phyloP scores from a whole-genome alignment of 2,113 vertebrate genomes.

The Tamias sibiricus region DNA sequence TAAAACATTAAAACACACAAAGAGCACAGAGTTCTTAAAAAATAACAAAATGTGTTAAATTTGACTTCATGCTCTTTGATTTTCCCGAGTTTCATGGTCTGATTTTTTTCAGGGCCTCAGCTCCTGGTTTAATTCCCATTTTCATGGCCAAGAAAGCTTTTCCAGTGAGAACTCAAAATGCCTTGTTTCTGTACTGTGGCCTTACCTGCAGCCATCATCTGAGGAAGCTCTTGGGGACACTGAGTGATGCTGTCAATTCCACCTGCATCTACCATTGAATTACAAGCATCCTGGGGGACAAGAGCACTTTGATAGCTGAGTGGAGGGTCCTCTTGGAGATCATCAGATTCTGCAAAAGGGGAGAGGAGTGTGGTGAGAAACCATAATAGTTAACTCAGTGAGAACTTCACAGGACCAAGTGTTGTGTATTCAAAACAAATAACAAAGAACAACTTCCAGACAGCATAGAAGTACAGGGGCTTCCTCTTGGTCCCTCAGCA shows the following conservation, averaged over 20 bases:
- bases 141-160: background rate
- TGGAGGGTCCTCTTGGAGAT: conserved; percentile 81
- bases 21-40: background rate
- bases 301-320: conserved; percentile 66
- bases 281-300: conserved; percentile 76
- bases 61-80: background rate
- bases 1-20: background rate
- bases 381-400: background rate
- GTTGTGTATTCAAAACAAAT: background rate
- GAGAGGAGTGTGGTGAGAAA: conserved; percentile 51
- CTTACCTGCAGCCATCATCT: conserved; percentile 95
- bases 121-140: background rate
- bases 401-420: background rate
- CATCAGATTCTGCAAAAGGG: conserved; percentile 85
- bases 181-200: accelerated
- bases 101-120: background rate
- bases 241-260: conserved; percentile 81
- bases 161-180: background rate
- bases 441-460: background rate
- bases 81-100: background rate
- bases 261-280: conserved; percentile 84
- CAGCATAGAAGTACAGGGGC: background rate
- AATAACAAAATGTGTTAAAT: background rate
- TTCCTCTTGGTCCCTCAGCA: accelerated
- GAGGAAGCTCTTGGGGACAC: conserved; percentile 80